phyloP scores from a whole-genome alignment of 1,140 invertebrate genomes.

The Tenebrio molitor region DNA sequence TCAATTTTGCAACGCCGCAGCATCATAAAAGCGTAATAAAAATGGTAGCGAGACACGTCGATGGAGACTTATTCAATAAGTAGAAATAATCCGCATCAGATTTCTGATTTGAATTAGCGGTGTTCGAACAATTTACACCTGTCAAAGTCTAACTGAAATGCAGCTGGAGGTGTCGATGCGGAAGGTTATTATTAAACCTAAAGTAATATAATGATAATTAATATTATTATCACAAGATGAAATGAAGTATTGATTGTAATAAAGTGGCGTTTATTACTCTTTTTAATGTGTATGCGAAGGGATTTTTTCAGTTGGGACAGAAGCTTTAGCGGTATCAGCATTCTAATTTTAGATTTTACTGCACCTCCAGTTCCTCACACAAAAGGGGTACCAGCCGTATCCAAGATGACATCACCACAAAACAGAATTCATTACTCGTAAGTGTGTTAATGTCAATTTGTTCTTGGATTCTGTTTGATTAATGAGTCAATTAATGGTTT shows the following conservation, averaged over 20 bases:
- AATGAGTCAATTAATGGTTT: slow-evolving; percentile 13
- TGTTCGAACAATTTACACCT: too few relatives aligned
- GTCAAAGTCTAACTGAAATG: too few relatives aligned
- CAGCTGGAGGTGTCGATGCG: not conserved
- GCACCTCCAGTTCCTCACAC: not conserved
- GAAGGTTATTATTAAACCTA: slow-evolving; percentile 4
- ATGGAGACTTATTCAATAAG: too few relatives aligned
- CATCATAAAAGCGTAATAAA: too few relatives aligned
- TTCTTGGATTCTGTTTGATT: slow-evolving; percentile 15
- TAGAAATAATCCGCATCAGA: too few relatives aligned
- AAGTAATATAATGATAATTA: slow-evolving; percentile 5
- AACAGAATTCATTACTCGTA: slow-evolving; percentile 5
- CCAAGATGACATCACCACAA: slow-evolving; percentile 5
- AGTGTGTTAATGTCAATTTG: slow-evolving; percentile 16
- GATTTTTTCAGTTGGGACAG: not conserved
- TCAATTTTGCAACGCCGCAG: not conserved
- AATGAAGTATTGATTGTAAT: not conserved
- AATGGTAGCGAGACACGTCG: too few relatives aligned
- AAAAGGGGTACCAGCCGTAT: slow-evolving; percentile 16
- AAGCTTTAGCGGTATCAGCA: not conserved
- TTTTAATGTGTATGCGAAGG: too few relatives aligned
- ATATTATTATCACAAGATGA: too few relatives aligned
- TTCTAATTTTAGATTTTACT: slow-evolving; percentile 29
- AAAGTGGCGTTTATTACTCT: not conserved
- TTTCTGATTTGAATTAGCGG: too few relatives aligned